These are phyloP conservation scores for Spodoptera picta DNA, from an alignment of 2,888 invertebrate species.

Conservation along the genomic window DNA sequence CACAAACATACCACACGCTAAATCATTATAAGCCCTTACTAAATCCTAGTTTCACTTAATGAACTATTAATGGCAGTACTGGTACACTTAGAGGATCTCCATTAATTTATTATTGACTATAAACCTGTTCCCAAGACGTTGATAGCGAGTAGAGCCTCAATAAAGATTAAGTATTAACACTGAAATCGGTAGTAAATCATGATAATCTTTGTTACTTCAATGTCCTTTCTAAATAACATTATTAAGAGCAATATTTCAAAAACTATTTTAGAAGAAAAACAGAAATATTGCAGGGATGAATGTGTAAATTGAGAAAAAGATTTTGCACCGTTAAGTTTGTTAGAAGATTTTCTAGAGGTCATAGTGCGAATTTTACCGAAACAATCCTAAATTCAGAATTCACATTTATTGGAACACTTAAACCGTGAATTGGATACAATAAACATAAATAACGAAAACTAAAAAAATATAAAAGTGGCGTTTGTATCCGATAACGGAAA, in stretches of 20 bases:
- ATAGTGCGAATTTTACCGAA: not conserved
- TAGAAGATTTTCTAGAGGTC: conserved; percentile 4
- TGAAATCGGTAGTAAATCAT: conserved; percentile 31
- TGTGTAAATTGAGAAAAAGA: no score
- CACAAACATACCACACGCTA: conserved; percentile 6
- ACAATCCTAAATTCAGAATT: conserved; percentile 17
- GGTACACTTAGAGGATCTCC: conserved; percentile 13
- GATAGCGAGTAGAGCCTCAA: conserved; percentile 13
- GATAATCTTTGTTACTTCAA: conserved; percentile 2
- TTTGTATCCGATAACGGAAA: conserved; percentile 71
- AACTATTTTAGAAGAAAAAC: not conserved
- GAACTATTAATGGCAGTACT: conserved; percentile 32
- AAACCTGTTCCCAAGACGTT: conserved; percentile 44
- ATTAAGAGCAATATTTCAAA: no score
- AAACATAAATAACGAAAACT: conserved; percentile 54
- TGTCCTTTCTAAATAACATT: not conserved
- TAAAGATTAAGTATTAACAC: conserved; percentile 23
- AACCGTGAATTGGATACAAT: conserved; percentile 38
- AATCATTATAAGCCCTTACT: not conserved
- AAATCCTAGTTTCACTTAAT: conserved; percentile 38
- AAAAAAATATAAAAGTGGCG: conserved; percentile 56
- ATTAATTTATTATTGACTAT: conserved; percentile 56
- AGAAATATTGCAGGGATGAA: no score
- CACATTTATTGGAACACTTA: conserved; percentile 35
- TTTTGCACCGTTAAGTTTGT: not conserved